These are phyloP conservation scores for Holacanthus passer DNA, from an alignment of 2,113 vertebrate genomes.

Conservation along the genomic window DNA sequence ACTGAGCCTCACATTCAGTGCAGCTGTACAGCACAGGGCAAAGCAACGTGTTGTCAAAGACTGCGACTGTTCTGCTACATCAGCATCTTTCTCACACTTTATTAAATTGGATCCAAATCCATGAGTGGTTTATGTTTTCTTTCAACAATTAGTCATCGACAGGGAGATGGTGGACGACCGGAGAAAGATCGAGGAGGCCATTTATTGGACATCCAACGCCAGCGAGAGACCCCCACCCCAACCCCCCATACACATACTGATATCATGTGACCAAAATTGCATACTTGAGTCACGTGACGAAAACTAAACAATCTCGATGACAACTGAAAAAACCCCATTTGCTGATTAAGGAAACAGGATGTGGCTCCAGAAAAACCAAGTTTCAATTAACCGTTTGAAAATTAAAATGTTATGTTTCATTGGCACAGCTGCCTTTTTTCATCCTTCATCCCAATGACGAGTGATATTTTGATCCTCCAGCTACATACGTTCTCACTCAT, in stretches of 20 bases:
- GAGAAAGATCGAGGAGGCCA: background rate
- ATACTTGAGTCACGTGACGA: background rate
- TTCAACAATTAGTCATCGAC: background rate
- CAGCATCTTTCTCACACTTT: slow-evolving; percentile 31
- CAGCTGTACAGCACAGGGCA: slow-evolving; percentile 47
- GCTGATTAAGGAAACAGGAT: background rate
- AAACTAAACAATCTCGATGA: background rate
- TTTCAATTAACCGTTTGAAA: background rate
- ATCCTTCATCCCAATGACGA: background rate
- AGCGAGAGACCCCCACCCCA: background rate
- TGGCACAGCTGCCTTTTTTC: background rate
- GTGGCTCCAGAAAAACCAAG: background rate
- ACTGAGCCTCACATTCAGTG: slow-evolving; percentile 46
- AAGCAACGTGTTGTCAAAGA: slow-evolving; percentile 37
- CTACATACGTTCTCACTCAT: background rate
- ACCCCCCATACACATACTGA: too few species aligned
- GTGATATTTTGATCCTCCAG: background rate
- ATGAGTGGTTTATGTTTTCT: background rate
- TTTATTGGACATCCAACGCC: background rate
- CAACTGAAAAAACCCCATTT: background rate
- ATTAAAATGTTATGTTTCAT: background rate
- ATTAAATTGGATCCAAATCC: background rate
- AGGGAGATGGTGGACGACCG: background rate
- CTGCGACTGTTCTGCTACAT: slow-evolving; percentile 27
- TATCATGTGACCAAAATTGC: background rate